Base-by-base conservation (phyloP, 2,113 vertebrate species). In the Seriola quinqueradiata region DNA sequence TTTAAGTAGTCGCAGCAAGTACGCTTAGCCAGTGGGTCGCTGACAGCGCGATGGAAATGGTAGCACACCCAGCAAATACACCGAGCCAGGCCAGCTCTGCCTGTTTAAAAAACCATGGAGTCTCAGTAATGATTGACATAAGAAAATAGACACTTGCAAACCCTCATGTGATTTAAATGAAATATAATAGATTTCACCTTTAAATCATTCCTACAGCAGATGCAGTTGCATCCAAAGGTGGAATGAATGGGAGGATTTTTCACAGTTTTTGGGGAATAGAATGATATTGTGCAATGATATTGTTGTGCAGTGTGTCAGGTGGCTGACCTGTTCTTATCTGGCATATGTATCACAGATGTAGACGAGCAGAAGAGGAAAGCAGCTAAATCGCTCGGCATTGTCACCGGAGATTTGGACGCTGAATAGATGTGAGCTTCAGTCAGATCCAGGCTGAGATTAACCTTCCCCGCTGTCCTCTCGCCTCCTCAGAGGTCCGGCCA, bases 381-480 rank as follows among this genome's bases (percentile, higher is more conserved):
- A 1, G 73, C 77, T 36, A 57, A 77, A 79, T 74, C 2, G 21
- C 67, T 85, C 50, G 32, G 58, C 12, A 1, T 59, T 46, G 66
- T 85, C 72, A 65, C 63, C 5, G n/a, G 88, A 87, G 88, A 84
- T 84, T 89, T 83, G 82, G 75, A 70, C 66, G 54, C 46, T 68
- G 85, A 82, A 79, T 79, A 66, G 85, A 87, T 79, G 80, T 34
- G 59, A 66, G 75, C 75, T 78, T 79, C 64, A 50, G 68, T 91
- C 69, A 32, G 44, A 89, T 82, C 75, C 19, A 0, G 60, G 69
- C 70, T 61, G 86, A 87, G 82, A 81, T 92, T 84, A 90, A 92
- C 92, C 90, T 89, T 87, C 86, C 72, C 32, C 4, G 57, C 50
- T 66, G 85, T 84, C 77, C 76, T 63, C 63, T 75, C 32, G n/a